Evolutionary conservation across 2,113 vertebrate species (phyloP).

Genomic region (Pteruthius melanotis): DNA sequence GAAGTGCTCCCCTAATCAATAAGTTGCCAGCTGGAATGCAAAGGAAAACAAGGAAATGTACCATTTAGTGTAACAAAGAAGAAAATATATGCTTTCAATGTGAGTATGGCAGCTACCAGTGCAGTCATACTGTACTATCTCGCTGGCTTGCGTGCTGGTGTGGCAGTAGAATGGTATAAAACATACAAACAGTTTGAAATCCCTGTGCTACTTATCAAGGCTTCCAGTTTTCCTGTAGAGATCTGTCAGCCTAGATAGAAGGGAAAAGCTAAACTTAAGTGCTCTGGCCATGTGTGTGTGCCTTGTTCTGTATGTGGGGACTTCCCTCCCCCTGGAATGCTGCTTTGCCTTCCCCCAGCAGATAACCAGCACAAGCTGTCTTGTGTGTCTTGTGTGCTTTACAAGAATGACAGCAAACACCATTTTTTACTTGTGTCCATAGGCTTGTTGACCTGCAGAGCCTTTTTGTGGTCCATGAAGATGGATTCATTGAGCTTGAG

Average conservation of each 20-base stretch:
- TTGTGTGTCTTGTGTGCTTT: neutral
- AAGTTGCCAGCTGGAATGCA: conserved; percentile 2
- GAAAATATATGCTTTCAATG: neutral
- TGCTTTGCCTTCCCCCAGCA: neutral
- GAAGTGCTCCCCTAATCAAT: conserved; percentile 14
- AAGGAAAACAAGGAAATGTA: neutral
- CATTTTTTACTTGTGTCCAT: neutral
- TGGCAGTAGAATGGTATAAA: neutral
- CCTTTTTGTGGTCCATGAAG: neutral
- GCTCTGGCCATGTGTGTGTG: rapidly evolving
- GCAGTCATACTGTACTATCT: neutral
- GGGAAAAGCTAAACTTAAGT: neutral
- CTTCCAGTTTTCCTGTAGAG: neutral
- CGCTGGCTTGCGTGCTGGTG: neutral
- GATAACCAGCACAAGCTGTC: neutral
- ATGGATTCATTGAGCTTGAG: neutral
- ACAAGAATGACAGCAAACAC: neutral
- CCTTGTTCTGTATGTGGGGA: neutral
- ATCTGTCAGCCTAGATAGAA: neutral
- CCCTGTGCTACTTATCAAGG: neutral
- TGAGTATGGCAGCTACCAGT: neutral
- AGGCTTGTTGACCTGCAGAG: neutral
- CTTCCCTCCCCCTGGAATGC: neutral
- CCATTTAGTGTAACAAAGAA: conserved; percentile 2
- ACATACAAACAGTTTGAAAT: neutral